These are phyloP conservation scores for Callipepla squamata DNA, from an alignment of 2,113 vertebrate genomes.

Conservation along the genomic window DNA sequence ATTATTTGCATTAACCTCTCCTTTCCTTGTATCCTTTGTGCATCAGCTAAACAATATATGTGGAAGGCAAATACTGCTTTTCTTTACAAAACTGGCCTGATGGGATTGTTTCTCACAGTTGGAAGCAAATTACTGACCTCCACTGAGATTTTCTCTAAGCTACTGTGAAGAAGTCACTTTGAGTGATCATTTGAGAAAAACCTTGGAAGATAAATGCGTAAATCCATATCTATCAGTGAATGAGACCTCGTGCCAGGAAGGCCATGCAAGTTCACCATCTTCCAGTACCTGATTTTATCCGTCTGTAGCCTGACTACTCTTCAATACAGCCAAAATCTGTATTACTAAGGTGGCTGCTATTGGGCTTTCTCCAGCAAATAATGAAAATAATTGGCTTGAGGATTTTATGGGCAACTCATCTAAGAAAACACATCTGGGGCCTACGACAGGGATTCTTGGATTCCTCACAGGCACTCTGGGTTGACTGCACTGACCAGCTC, in stretches of 20 bases:
- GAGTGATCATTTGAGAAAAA: neutral
- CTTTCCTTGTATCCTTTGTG: neutral
- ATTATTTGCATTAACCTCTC: neutral
- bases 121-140: neutral
- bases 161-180: neutral
- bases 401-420: neutral
- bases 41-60: neutral
- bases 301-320: neutral
- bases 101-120: neutral
- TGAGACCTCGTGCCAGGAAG: neutral
- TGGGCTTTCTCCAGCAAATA: neutral
- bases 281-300: neutral
- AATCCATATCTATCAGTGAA: neutral
- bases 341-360: accelerated
- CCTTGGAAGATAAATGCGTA: neutral
- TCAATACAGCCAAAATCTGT: neutral
- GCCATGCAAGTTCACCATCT: neutral
- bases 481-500: neutral
- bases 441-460: neutral
- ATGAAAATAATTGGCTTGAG: neutral
- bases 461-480: neutral
- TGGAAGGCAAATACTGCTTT: neutral
- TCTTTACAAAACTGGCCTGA: neutral
- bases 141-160: neutral
- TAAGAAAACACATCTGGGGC: neutral